Evolutionary conservation across 2,888 invertebrate species (phyloP).

Genomic region (Rapana venosa): DNA sequence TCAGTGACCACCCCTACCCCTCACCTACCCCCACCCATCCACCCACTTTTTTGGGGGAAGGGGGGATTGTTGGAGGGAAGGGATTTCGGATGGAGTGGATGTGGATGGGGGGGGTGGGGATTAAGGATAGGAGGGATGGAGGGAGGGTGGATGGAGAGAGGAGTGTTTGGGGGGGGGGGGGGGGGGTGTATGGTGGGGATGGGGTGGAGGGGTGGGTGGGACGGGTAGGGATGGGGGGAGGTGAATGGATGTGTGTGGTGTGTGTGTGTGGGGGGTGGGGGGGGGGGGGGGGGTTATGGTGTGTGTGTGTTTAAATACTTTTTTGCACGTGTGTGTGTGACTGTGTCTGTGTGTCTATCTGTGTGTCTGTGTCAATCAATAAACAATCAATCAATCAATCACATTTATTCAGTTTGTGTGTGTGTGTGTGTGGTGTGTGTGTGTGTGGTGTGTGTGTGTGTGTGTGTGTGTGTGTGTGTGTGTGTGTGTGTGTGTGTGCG

Average conservation of each 20-base stretch:
- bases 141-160: no score
- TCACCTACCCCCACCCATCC: no score
- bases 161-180: no score
- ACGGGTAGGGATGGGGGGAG: no score
- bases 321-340: background rate
- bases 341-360: background rate
- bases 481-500: background rate
- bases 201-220: no score
- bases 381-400: no score
- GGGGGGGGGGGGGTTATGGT: background rate
- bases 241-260: background rate
- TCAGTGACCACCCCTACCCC: conserved; percentile 51
- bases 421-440: background rate
- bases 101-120: background rate
- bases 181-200: no score
- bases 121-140: background rate
- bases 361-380: background rate
- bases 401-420: no score
- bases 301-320: background rate
- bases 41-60: background rate
- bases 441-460: background rate
- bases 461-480: background rate
- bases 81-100: background rate
- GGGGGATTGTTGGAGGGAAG: background rate
- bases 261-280: no score